phyloP scores from a whole-genome alignment of 2,113 vertebrate genomes.

The Scortum barcoo region DNA sequence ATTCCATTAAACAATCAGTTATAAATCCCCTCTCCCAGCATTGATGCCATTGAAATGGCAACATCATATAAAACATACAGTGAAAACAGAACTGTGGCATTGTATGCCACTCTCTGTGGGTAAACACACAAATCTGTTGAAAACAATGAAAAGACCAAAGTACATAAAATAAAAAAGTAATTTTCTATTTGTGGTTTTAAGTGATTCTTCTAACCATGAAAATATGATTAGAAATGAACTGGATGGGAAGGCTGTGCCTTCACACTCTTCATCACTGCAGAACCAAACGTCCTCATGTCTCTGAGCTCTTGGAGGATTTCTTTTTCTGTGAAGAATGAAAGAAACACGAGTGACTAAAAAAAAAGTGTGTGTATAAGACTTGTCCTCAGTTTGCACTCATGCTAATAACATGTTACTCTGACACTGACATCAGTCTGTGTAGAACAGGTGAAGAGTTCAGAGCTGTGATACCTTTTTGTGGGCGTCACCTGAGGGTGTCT shows the following conservation, averaged over 20 bases:
- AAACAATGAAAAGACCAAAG: constrained; percentile 24
- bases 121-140: neutral
- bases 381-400: neutral
- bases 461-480: constrained; percentile 61
- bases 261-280: neutral
- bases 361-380: too few relatives aligned
- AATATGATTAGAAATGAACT: neutral
- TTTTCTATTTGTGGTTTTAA: constrained; percentile 26
- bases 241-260: neutral
- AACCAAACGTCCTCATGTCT: constrained; percentile 29
- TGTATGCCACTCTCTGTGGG: neutral
- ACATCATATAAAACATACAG: neutral
- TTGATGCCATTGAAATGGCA: constrained; percentile 20
- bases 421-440: neutral
- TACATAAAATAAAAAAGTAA: constrained; percentile 14
- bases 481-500: neutral
- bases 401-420: neutral
- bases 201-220: constrained; percentile 3
- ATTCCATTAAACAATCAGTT: neutral
- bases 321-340: constrained; percentile 69
- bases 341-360: neutral
- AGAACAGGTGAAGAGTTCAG: neutral
- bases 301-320: constrained; percentile 62
- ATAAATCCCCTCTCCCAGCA: neutral
- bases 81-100: neutral